phyloP scores from a whole-genome alignment of 2,797 vertebrate species.

The Gymnocypris eckloni region DNA sequence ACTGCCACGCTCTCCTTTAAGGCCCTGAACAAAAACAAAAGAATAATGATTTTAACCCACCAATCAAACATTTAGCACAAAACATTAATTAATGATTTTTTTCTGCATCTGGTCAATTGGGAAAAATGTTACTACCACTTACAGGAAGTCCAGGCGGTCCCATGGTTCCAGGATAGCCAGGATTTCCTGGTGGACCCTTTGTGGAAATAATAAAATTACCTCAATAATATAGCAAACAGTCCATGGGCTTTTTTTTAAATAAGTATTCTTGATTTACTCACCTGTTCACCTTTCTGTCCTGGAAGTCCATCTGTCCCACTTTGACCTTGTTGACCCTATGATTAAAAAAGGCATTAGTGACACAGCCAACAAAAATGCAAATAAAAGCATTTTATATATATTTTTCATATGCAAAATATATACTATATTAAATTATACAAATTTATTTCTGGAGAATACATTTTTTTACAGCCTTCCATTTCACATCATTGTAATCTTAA shows the following conservation, averaged over 20 bases:
- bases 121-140: constrained; percentile 67
- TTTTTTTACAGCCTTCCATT: constrained; percentile 27
- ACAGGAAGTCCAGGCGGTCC: constrained; percentile 92
- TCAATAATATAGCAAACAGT: not conserved
- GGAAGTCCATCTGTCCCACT: constrained; percentile 80
- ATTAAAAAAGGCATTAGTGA: not conserved
- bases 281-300: constrained; percentile 92
- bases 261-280: constrained; percentile 61
- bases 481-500: constrained; percentile 43
- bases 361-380: not conserved
- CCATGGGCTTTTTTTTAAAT: not conserved
- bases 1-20: constrained; percentile 90
- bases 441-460: constrained; percentile 34
- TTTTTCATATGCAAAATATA: not conserved
- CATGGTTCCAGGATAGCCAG: constrained; percentile 90
- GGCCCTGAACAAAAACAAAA: constrained; percentile 80
- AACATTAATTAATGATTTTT: not conserved
- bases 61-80: constrained; percentile 22
- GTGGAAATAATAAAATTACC: not conserved
- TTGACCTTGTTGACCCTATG: constrained; percentile 92
- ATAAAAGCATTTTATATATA: not conserved
- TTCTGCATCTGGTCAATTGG: not conserved
- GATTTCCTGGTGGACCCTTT: constrained; percentile 88
- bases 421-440: not conserved
- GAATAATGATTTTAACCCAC: constrained; percentile 28